Evolutionary conservation across 2,888 invertebrate species (phyloP).

Genomic region (Drosophila pseudotalamancana): DNA sequence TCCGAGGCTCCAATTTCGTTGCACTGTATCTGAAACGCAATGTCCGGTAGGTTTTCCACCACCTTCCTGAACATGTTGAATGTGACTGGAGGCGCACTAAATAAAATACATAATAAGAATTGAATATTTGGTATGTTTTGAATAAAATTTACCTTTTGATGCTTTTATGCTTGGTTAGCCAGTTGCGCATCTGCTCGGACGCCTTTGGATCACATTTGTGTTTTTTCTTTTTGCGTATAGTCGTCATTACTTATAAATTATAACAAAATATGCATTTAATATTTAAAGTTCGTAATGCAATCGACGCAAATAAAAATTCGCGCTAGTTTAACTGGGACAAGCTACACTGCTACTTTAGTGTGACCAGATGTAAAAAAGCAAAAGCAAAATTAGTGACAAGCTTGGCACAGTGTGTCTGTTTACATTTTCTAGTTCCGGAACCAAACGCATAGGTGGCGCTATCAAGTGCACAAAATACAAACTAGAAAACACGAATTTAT

Average conservation of each 20-base stretch:
- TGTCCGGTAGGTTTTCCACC: constrained; percentile 47
- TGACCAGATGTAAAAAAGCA: constrained; percentile 10
- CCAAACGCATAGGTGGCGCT: constrained; percentile 5
- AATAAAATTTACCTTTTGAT: constrained; percentile 7
- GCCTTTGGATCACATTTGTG: constrained; percentile 1
- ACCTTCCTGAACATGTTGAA: constrained; percentile 30
- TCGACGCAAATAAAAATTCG: neutral
- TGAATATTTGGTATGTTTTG: neutral
- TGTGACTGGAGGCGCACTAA: constrained; percentile 29
- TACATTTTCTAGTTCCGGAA: neutral
- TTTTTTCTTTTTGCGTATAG: constrained; percentile 25
- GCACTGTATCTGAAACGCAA: constrained; percentile 47
- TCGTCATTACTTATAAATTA: constrained; percentile 9
- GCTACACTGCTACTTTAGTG: neutral
- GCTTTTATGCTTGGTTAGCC: constrained; percentile 16
- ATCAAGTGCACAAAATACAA: neutral
- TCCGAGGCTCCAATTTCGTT: neutral
- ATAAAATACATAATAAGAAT: neutral
- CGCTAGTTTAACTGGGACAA: neutral
- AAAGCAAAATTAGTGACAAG: neutral
- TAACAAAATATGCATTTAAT: neutral
- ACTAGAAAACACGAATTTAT: no score
- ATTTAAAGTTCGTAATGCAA: neutral
- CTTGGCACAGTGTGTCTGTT: neutral
- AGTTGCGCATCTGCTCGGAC: constrained; percentile 28